Evolutionary conservation across 2,113 vertebrate genomes (phyloP).

Genomic region (Microtus montanus): DNA sequence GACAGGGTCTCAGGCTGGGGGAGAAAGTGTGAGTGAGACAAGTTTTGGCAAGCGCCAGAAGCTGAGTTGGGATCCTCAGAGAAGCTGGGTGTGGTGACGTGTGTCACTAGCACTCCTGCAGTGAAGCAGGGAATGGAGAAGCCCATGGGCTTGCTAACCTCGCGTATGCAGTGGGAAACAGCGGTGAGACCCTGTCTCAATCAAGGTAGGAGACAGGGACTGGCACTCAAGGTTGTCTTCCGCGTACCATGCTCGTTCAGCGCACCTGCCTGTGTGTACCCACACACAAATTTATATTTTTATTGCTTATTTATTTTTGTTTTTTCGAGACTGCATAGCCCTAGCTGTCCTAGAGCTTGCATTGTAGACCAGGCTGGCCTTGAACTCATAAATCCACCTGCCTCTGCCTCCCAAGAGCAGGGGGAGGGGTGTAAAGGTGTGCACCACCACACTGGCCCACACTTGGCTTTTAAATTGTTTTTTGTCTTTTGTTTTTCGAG

Average conservation of each 20-base stretch:
- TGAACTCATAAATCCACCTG: too few relatives aligned
- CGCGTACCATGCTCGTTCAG: fast-evolving
- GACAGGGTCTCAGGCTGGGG: not conserved
- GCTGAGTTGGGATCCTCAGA: not conserved
- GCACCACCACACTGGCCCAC: too few relatives aligned
- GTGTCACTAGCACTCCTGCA: too few relatives aligned
- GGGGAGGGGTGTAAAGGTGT: too few relatives aligned
- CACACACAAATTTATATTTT: not conserved
- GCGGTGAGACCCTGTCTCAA: not conserved
- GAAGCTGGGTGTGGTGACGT: not conserved
- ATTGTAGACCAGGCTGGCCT: too few relatives aligned
- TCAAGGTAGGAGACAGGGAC: not conserved
- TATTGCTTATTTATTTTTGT: not conserved
- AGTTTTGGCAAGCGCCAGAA: not conserved
- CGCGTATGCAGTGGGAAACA: not conserved
- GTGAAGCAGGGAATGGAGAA: too few relatives aligned
- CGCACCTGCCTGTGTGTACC: fast-evolving
- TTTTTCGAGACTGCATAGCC: too few relatives aligned
- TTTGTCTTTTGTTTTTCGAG: not conserved
- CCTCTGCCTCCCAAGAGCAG: too few relatives aligned
- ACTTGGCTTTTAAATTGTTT: too few relatives aligned
- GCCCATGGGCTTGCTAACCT: not conserved
- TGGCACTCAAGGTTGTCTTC: not conserved
- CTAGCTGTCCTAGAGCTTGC: too few relatives aligned
- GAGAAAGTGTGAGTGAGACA: too few relatives aligned